Base-by-base conservation (phyloP, 2,113 vertebrate genomes). In the Apodemus sylvaticus region DNA sequence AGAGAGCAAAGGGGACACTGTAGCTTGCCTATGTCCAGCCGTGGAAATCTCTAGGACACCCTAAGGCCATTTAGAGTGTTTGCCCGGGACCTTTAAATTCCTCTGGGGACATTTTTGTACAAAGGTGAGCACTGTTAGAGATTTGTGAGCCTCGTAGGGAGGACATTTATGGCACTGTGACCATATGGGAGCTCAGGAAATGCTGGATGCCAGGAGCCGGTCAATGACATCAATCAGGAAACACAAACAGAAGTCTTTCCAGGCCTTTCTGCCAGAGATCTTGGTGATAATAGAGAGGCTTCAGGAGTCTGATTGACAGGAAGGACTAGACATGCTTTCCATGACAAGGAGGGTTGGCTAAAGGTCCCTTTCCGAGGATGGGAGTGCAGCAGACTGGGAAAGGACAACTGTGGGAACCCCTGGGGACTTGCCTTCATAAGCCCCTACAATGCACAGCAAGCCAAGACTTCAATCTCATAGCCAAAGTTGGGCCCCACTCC, bases 221-320 rank as follows among this genome's bases (percentile, higher is more conserved):
- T 96, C 90, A 85, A 58, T 83, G 81, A 64, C 78, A 90, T 93
- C 89, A 89, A 94, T 12, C 64, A 31, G 93, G 55, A 92, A 79
- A 92, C 78, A 90, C 70, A 90, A 94, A 93, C 77, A 93, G 81
- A 95, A 94, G 48, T 92, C 79, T 96, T 94, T 79, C 76, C 5
- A 14, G 79, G 81, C 88, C 36, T 42, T 81, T 93, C 64, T 58
- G 12, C 42, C 16, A 48, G 93, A 77, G 78, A 60, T 68, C 85
- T 92, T 92, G 79, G 53, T 0, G 3, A 68, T 92, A 31, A 92
- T 10, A 73, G 66, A 86, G 51, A 39, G 39, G 45, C 26, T 82
- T 58, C 7, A 36, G 66, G 16, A 92, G n/a, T 24, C 1, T 55
- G 91, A 94, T 42, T 91, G 51, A 93, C 71, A 89, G 89, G 48